phyloP scores from a whole-genome alignment of 2,888 invertebrate genomes.

The Nomada ferruginata region DNA sequence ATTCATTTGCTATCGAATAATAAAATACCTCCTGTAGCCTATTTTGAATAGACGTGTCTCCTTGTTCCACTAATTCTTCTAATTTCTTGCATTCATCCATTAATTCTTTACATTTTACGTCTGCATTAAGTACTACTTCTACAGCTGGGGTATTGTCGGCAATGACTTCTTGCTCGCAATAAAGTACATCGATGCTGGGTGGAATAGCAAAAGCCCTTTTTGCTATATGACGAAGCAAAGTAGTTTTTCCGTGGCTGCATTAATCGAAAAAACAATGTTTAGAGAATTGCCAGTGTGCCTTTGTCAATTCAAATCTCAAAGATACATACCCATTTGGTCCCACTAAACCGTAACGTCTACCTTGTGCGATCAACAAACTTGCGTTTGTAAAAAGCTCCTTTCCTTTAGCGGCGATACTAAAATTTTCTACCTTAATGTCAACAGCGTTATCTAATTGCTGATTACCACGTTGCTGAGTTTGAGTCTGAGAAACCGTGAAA shows the following conservation, averaged over 20 bases:
- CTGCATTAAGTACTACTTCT: slow-evolving; percentile 96
- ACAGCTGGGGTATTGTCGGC: slow-evolving; percentile 97
- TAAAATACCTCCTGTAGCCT: slow-evolving; percentile 89
- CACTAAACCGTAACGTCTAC: slow-evolving; percentile 97
- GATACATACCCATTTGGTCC: slow-evolving; percentile 95
- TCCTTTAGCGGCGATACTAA: slow-evolving; percentile 98
- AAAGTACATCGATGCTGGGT: slow-evolving; percentile 96
- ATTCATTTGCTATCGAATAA: background rate
- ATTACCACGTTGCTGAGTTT: slow-evolving; percentile 84
- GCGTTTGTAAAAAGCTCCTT: slow-evolving; percentile 99
- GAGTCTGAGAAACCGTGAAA: slow-evolving; percentile 96
- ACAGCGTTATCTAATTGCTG: slow-evolving; percentile 93
- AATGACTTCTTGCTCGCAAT: slow-evolving; percentile 99
- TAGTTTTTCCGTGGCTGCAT: slow-evolving; percentile 97
- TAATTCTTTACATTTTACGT: slow-evolving; percentile 93
- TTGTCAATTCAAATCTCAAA: background rate
- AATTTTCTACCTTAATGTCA: slow-evolving; percentile 99
- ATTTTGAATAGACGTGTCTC: slow-evolving; percentile 90
- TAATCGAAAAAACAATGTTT: background rate
- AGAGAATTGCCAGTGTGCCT: background rate
- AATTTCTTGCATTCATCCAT: slow-evolving; percentile 93
- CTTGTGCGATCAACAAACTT: slow-evolving; percentile 95
- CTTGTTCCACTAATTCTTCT: slow-evolving; percentile 90
- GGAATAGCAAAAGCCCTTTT: slow-evolving; percentile 96
- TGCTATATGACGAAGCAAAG: slow-evolving; percentile 96